Evolutionary conservation across 2,888 invertebrate genomes (phyloP), one percentile per base, ranked within the genome.

Genomic region (Laspeyria flexula): DNA sequence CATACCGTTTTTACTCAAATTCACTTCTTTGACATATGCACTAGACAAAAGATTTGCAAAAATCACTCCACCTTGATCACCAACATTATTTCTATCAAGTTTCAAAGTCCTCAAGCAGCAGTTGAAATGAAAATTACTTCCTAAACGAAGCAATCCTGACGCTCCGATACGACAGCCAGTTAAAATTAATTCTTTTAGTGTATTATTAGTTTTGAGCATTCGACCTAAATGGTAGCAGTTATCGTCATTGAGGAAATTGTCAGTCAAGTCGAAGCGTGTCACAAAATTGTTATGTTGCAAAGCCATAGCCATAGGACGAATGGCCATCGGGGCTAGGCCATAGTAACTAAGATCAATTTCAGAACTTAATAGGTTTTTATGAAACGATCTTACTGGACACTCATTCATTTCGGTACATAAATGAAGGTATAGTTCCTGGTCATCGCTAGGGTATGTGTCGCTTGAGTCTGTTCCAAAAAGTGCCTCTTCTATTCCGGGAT

Each of bases 401-500:
- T 44, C 27, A 16, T 76, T 65, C 71, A 79, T 77, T 69, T 81
- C 77, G 23, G 53, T 37, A 55, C 83, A 84, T 7, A 81, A 16
- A 3, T 67, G 57, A 38, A 76, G 29, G 47, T 84, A 84, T 9
- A 79, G 49, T 10, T 73, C 69, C 31, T 74, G 77, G 2, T 83
- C 83, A 34, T 82, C 73, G 13, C 77, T 75, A 12, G 58, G 15
- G 31, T 72, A 76, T 34, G 67, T 56, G 5, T 65, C 6, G 11
- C 69, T 64, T 43, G 53, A 39, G 13, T 75, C 70, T 3, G 75
- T 60, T 2, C 4, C 18, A 3, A 70, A 42, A 5, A 84, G 47
- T 2, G 82, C 82, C 16, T 72, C 49, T 42, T 53, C 46, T 23
- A 83, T 81, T 3, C 81, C 84, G n/a, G 83, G 81, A 44, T 84